phyloP scores from a whole-genome alignment of 1,140 invertebrate genomes.

The Dendroctonus valens region DNA sequence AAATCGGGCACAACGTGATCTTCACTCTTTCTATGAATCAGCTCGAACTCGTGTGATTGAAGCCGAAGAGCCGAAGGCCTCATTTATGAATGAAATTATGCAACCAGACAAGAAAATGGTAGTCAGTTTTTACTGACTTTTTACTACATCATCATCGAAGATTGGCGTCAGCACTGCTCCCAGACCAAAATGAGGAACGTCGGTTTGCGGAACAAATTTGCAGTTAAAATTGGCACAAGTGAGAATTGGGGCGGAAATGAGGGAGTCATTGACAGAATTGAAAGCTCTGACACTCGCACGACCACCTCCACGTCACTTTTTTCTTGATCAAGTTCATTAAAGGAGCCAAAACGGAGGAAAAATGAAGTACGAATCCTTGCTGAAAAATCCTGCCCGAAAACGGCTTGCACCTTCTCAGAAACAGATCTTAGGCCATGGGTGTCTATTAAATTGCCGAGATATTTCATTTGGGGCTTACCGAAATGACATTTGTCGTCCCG shows the following conservation, averaged over 20 bases:
- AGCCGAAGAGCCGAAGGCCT: slow-evolving; percentile 51
- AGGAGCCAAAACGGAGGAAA: slow-evolving; percentile 47
- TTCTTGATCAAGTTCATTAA: slow-evolving; percentile 35
- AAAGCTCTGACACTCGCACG: slow-evolving; percentile 29
- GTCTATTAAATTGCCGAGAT: slow-evolving; percentile 44
- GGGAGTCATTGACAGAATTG: slow-evolving; percentile 21
- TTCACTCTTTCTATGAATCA: slow-evolving; percentile 48
- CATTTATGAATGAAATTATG: slow-evolving; percentile 49
- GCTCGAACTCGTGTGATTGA: slow-evolving; percentile 49
- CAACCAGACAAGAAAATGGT: slow-evolving; percentile 52
- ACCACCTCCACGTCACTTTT: slow-evolving; percentile 3
- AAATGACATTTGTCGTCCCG: slow-evolving; percentile 30
- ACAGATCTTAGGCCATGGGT: slow-evolving; percentile 20
- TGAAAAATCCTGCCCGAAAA: slow-evolving; percentile 39
- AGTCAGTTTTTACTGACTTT: slow-evolving; percentile 51
- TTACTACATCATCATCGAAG: slow-evolving; percentile 26
- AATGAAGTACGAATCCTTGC: slow-evolving; percentile 51
- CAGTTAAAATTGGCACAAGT: slow-evolving; percentile 36
- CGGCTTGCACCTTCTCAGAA: slow-evolving; percentile 42
- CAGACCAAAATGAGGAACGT: slow-evolving; percentile 37
- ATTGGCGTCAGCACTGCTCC: slow-evolving; percentile 38
- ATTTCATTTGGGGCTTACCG: slow-evolving; percentile 37
- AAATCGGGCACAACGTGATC: slow-evolving; percentile 33
- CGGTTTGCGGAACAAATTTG: slow-evolving; percentile 42
- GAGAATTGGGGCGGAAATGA: slow-evolving; percentile 30